Conservation (phyloP, 2,113 vertebrate species). For the Salminus brasiliensis region DNA sequence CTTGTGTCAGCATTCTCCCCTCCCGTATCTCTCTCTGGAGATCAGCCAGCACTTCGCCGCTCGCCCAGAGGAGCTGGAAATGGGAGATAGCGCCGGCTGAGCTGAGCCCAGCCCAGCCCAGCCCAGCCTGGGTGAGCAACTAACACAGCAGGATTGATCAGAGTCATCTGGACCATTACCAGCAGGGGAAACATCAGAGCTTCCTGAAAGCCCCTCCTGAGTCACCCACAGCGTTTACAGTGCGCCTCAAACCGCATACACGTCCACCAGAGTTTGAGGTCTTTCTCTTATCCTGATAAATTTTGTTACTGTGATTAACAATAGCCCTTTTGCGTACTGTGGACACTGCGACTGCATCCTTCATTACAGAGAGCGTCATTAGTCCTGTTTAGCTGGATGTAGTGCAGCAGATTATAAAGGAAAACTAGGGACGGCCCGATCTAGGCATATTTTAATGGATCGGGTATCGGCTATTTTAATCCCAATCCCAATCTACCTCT, state of each 20-base stretch:
- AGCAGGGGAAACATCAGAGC: conserved; percentile 18
- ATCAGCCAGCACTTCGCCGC: conserved; percentile 32
- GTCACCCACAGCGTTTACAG: conserved; percentile 24
- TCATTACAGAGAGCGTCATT: too few species aligned
- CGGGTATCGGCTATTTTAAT: too few species aligned
- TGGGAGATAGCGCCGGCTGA: conserved; percentile 29
- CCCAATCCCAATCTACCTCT: too few species aligned
- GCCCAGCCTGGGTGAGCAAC: conserved; percentile 13
- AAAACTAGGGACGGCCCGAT: too few species aligned
- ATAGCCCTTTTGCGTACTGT: too few species aligned
- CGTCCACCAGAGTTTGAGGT: too few species aligned
- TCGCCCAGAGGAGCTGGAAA: conserved; percentile 36
- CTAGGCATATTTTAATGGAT: too few species aligned
- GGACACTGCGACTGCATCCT: too few species aligned
- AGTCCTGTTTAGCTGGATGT: too few species aligned
- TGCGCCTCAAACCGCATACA: neutral
- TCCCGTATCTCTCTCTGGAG: conserved; percentile 41
- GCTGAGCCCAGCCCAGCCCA: neutral
- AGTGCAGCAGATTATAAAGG: too few species aligned
- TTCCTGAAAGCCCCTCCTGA: conserved; percentile 34
- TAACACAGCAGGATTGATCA: conserved; percentile 16
- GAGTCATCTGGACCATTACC: conserved; percentile 6
- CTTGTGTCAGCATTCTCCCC: conserved; percentile 50
- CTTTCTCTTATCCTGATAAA: too few species aligned
- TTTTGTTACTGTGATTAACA: too few species aligned